phyloP scores from a whole-genome alignment of 2,113 vertebrate genomes.

The Xenopus borealis region DNA sequence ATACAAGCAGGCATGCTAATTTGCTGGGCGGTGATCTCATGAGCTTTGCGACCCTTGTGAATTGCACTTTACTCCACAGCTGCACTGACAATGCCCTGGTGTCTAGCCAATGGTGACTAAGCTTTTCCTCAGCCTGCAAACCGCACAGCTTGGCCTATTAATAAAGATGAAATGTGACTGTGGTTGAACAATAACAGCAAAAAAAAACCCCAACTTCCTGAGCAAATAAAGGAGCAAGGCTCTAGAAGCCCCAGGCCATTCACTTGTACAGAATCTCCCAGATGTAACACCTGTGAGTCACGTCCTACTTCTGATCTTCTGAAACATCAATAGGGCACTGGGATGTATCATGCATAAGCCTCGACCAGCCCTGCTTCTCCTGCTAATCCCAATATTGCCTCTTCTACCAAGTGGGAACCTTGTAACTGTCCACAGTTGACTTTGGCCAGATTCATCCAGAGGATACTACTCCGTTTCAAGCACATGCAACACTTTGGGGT shows the following conservation, averaged over 20 bases:
- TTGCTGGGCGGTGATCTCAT: too few relatives aligned
- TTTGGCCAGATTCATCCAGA: too few relatives aligned
- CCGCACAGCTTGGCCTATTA: slow-evolving; percentile 52
- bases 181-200: slow-evolving; percentile 48
- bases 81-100: slow-evolving; percentile 53
- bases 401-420: too few relatives aligned
- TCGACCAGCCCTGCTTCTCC: too few relatives aligned
- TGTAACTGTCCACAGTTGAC: too few relatives aligned
- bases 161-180: slow-evolving; percentile 51
- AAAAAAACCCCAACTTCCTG: slow-evolving; percentile 47
- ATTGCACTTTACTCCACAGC: slow-evolving; percentile 29
- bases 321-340: slow-evolving; percentile 5
- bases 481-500: too few relatives aligned
- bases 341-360: neutral
- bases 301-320: slow-evolving; percentile 17
- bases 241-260: slow-evolving; percentile 1
- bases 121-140: slow-evolving; percentile 56
- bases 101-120: slow-evolving; percentile 61
- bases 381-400: too few relatives aligned
- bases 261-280: neutral
- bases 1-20: too few relatives aligned
- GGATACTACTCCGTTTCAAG: too few relatives aligned
- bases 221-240: slow-evolving; percentile 31
- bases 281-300: slow-evolving; percentile 38
- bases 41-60: too few relatives aligned